Conservation (phyloP, 2,888 invertebrate species). For the Leptopilina drosophilae region DNA sequence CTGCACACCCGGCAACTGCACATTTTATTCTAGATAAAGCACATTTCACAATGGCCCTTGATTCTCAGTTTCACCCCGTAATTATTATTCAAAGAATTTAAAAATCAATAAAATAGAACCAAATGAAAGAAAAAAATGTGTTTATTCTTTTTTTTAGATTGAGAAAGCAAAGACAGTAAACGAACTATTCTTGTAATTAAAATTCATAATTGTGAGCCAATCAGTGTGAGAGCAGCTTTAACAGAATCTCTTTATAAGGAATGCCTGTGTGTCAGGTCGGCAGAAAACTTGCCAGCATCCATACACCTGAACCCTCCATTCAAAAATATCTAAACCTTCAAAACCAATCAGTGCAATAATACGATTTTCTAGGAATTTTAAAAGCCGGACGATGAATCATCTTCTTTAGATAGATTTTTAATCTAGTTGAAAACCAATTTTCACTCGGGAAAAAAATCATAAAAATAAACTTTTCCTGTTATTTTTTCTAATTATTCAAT, state of each 20-base stretch:
- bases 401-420: neutral
- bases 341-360: slow-evolving; percentile 4
- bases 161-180: neutral
- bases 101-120: neutral
- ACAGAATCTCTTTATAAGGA: slow-evolving; percentile 27
- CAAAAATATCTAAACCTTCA: slow-evolving; percentile 11
- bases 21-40: slow-evolving; percentile 6
- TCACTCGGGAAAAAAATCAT: neutral
- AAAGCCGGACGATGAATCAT: neutral
- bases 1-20: slow-evolving; percentile 22
- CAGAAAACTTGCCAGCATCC: slow-evolving; percentile 25
- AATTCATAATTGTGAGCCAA: neutral
- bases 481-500: too few species aligned
- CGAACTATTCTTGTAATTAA: neutral
- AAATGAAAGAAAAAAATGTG: slow-evolving; percentile 1
- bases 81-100: neutral
- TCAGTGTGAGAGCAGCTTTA: slow-evolving; percentile 26
- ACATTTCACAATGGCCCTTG: neutral
- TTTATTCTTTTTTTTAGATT: neutral
- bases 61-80: neutral
- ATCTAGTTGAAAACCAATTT: neutral
- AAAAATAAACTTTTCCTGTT: too few species aligned
- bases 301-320: slow-evolving; percentile 10
- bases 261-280: slow-evolving; percentile 25
- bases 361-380: slow-evolving; percentile 16